Conservation (phyloP, 2,888 invertebrate genomes). For the Molorchus minor region DNA sequence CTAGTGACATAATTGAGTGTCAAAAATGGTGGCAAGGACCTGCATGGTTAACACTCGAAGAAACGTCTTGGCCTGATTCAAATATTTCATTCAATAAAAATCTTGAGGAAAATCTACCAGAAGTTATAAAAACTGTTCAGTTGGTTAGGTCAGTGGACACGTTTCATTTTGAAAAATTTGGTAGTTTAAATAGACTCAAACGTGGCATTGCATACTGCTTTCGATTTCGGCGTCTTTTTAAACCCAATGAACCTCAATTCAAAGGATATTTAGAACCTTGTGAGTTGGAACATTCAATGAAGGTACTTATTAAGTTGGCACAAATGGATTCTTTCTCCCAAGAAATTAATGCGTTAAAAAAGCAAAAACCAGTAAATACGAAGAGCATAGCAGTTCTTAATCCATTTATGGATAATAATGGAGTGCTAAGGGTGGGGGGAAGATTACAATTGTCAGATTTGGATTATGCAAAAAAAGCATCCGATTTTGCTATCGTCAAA, state of each 20-base stretch:
- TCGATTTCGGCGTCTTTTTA: background rate
- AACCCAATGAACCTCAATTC: background rate
- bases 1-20: background rate
- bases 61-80: background rate
- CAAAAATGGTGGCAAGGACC: conserved; percentile 22
- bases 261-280: background rate
- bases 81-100: background rate
- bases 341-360: background rate
- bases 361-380: background rate
- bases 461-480: background rate
- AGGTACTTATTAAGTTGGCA: background rate
- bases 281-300: background rate
- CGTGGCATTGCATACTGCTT: background rate
- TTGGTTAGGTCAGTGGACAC: background rate
- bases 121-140: background rate
- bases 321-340: background rate
- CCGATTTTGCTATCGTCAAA: background rate
- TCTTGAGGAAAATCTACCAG: background rate
- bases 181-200: conserved; percentile 5
- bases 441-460: background rate
- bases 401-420: background rate
- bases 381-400: background rate
- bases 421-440: background rate
- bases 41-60: background rate
- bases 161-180: background rate